Evolutionary conservation across 2,797 vertebrate genomes (phyloP).

Genomic region (Galaxias olidus): DNA sequence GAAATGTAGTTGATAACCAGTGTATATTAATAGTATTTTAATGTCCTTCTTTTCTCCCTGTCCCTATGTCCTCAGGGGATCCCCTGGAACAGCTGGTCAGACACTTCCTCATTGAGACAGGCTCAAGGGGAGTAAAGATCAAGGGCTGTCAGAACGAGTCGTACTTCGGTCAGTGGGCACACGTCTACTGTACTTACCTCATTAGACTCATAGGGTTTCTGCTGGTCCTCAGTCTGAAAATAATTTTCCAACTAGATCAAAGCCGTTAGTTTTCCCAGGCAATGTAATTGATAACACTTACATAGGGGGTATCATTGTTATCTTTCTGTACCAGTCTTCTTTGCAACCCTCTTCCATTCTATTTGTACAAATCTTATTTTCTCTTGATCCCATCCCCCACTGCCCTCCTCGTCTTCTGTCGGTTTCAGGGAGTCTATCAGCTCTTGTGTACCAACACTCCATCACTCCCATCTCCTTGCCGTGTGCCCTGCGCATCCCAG

Average conservation of each 20-base stretch:
- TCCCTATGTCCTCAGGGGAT: slow-evolving; percentile 66
- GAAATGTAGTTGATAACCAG: too few species aligned
- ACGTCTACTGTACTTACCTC: slow-evolving; percentile 16
- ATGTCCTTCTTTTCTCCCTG: not conserved
- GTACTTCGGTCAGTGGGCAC: slow-evolving; percentile 82
- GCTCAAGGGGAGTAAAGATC: slow-evolving; percentile 90
- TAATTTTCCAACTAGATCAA: not conserved
- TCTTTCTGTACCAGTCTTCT: too few species aligned
- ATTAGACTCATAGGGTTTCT: slow-evolving; percentile 3
- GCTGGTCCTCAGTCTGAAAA: not conserved
- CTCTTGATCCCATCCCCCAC: slow-evolving; percentile 7
- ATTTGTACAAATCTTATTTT: not conserved
- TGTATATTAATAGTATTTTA: too few species aligned
- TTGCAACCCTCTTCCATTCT: too few species aligned
- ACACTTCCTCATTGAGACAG: slow-evolving; percentile 92
- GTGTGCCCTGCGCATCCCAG: slow-evolving; percentile 84
- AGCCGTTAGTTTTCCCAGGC: too few species aligned
- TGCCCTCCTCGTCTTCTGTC: not conserved
- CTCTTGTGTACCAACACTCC: slow-evolving; percentile 91
- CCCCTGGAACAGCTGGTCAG: slow-evolving; percentile 88
- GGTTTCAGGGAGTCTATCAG: slow-evolving; percentile 86
- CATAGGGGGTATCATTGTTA: too few species aligned
- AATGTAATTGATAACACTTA: too few species aligned
- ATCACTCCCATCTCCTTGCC: slow-evolving; percentile 90
- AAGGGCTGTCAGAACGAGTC: slow-evolving; percentile 91